A percentile compares a stretch with the other conserved stretches of the same genome.
These are phyloP conservation scores for Anthonomus grandis DNA, from an alignment of 1,140 invertebrate species.

Conservation along the genomic window DNA sequence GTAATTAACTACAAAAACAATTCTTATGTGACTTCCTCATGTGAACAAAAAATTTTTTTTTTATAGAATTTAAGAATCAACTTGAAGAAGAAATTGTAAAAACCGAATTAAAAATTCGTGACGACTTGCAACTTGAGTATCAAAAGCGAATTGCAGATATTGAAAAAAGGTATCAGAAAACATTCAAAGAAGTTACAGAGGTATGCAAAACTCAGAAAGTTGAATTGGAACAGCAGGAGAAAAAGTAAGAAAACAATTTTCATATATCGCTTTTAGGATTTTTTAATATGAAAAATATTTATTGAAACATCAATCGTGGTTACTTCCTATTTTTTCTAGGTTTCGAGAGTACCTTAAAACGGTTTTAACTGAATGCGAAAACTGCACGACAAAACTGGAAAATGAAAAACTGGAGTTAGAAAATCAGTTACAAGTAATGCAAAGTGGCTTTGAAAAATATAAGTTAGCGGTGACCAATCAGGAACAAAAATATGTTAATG, in stretches of 20 bases:
- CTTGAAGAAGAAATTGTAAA: conserved; percentile 20
- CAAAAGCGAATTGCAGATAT: conserved; percentile 26
- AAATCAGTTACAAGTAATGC: conserved; percentile 10
- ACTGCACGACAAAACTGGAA: conserved; percentile 21
- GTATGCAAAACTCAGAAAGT: conserved; percentile 24
- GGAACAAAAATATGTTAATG: conserved; percentile 19
- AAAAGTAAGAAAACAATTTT: conserved; percentile 9
- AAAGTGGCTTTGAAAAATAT: conserved; percentile 16
- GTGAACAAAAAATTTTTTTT: too few relatives aligned
- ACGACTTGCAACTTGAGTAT: conserved; percentile 32
- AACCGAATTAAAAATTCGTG: conserved; percentile 26
- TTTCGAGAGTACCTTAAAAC: conserved; percentile 26
- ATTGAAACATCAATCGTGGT: background rate
- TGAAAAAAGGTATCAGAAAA: conserved; percentile 27
- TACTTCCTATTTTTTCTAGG: too few relatives aligned
- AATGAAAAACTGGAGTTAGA: conserved; percentile 17
- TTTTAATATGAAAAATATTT: too few relatives aligned
- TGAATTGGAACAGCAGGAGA: conserved; percentile 26
- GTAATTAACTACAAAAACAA: too few relatives aligned
- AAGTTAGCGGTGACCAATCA: conserved; percentile 4
- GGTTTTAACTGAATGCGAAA: conserved; percentile 25
- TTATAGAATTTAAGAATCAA: background rate
- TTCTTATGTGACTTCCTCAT: too few relatives aligned
- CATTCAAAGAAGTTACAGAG: conserved; percentile 22
- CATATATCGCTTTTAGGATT: background rate